Conservation (phyloP, 2,888 invertebrate species). For the Napeogenes inachia region DNA sequence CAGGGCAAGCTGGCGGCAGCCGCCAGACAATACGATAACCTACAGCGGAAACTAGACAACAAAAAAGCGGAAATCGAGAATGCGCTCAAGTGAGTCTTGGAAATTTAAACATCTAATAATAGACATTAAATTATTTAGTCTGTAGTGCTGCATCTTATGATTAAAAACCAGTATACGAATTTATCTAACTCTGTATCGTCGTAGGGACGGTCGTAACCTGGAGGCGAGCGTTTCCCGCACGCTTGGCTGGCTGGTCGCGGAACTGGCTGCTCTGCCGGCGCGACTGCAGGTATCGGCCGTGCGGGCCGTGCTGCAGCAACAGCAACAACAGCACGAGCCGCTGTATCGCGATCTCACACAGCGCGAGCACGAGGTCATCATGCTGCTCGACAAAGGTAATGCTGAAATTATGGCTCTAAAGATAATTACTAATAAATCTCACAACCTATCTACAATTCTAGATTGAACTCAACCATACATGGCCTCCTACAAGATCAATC, state of each 20-base stretch:
- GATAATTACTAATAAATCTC: no score
- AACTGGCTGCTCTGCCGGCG: constrained; percentile 85
- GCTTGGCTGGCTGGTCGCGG: constrained; percentile 92
- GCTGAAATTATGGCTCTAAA: no score
- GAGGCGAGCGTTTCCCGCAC: constrained; percentile 92
- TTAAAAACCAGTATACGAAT: not conserved
- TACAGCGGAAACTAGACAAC: constrained; percentile 93
- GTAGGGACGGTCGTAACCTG: constrained; percentile 91
- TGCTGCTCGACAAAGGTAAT: constrained; percentile 91
- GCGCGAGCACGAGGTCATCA: constrained; percentile 94
- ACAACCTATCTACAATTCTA: no score
- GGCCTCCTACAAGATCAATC: no score
- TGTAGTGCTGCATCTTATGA: no score
- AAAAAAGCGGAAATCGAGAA: constrained; percentile 94
- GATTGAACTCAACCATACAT: no score
- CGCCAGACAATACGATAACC: constrained; percentile 90
- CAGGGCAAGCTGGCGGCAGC: constrained; percentile 90
- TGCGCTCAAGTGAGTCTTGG: constrained; percentile 76
- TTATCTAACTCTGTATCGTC: not conserved
- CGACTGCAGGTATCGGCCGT: constrained; percentile 92
- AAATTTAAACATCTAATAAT: no score
- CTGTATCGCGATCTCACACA: constrained; percentile 92
- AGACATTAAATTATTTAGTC: no score
- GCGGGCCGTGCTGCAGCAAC: constrained; percentile 87
- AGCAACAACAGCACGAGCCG: constrained; percentile 92